phyloP scores from a whole-genome alignment of 2,888 invertebrate genomes.

The Megalurothrips usitatus region DNA sequence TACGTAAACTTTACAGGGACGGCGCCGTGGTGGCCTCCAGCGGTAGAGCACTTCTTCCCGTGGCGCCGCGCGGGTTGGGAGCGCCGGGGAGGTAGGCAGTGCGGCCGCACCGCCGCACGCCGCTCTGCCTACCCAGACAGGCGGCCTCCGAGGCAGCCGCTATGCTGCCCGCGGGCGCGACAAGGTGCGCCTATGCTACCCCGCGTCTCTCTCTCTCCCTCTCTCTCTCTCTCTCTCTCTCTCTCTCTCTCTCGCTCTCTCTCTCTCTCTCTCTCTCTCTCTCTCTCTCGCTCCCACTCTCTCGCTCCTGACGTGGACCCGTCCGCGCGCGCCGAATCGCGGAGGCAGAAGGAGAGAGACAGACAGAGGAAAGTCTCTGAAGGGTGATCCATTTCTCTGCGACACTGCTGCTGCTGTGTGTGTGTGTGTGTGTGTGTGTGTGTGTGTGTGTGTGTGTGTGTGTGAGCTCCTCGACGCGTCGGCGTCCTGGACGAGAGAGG shows the following conservation, averaged over 20 bases:
- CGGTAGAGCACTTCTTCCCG: too few relatives aligned
- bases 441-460: too few relatives aligned
- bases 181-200: too few relatives aligned
- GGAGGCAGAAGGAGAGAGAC: neutral
- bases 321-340: neutral
- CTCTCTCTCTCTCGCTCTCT: slow-evolving; percentile 29
- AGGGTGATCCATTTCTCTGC: slow-evolving; percentile 11
- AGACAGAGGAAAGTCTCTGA: neutral
- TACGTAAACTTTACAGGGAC: too few relatives aligned
- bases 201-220: too few relatives aligned
- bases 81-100: neutral
- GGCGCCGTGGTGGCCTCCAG: too few relatives aligned
- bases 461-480: neutral
- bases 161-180: too few relatives aligned
- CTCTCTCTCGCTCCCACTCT: slow-evolving; percentile 16
- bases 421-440: too few relatives aligned
- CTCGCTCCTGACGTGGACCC: neutral
- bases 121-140: neutral
- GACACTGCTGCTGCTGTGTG: neutral
- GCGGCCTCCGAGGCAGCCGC: neutral
- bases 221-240: too few relatives aligned
- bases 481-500: neutral
- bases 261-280: slow-evolving; percentile 18
- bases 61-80: neutral
- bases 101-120: neutral